Evolutionary conservation across 2,113 vertebrate species (phyloP), one percentile per base, ranked within the genome.

Genomic region (Neomonachus schauinslandi): DNA sequence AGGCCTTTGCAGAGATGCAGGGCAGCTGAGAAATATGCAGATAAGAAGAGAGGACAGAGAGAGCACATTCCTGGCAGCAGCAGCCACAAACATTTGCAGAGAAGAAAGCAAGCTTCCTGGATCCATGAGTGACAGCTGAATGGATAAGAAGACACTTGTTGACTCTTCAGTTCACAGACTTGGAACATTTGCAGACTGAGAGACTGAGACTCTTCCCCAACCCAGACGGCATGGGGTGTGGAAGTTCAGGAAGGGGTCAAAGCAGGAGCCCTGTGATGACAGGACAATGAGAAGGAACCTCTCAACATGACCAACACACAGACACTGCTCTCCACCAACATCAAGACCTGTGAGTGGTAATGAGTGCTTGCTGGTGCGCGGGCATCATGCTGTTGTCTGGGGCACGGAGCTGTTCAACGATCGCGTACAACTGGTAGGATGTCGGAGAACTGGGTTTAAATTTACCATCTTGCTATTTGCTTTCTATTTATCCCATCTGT

Each of bases 281-380:
- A 1, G 57, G 22, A 7, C 49, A 1, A 7, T 1, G 0, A 74
- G 77, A 24, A 74, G 55, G 46, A 7, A 13, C 18, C 12, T 13
- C 2, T 42, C 2, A 0, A 13, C 0, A 0, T 4, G 26, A 49
- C 65, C n/a, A 11, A 4, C 49, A 11, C 51, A 22, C 4, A 42
- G 63, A 7, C 39, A 4, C 1, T 0, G 36, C 24, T n/a, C n/a
- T 21, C 63, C 22, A 2, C 11, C 22, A 1, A 14, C 24, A 7
- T 2, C 57, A 18, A 53, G 1, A 19, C 8, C 1, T 8, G 28
- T 14, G 1, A 1, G 14, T 5, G 14, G 26, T 0, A 0, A 14
- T 1, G 4, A 2, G 49, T 1, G 28, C 13, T 12, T 3, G 18
- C 74, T 31, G 13, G 1, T 2, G 1, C 5, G 4, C 7, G 2